Base-by-base conservation (phyloP, 1,140 invertebrate species). In the Leptopilina boulardi region DNA sequence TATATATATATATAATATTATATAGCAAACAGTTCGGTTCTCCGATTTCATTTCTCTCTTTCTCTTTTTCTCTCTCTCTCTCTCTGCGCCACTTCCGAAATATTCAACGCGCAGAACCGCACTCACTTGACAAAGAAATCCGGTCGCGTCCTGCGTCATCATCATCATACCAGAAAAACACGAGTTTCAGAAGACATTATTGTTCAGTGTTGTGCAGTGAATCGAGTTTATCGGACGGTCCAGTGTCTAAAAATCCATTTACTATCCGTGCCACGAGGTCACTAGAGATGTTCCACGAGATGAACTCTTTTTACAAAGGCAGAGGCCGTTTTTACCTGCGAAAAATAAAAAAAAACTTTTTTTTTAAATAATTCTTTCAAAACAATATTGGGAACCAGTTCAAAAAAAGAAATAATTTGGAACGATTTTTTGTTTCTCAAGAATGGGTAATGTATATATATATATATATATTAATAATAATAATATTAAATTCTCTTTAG, bases 41-140 rank as follows among this genome's bases (percentile, higher is more conserved):
- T 66, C 34, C 59, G 34, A 19, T 42, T 74, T 30, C 34, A 51
- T 70, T 56, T 74, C 73, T n/a, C n/a, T n/a, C n/a, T n/a, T n/a
- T n/a, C n/a, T 38, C 34, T 38, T 9, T 38, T 9, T 30, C 26
- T 30, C 26, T 30, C 26, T 3, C 5, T 30, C 26, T 30, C 26
- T 38, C 34, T 66, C 74, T 70, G 23, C 74, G 51, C 34, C 51
- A 47, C 74, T 59, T 75, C 74, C 47, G 21, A 56, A 70, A 66
- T 38, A 66, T 66, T 66, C 10, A 66, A 66, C 59, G 59, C 59
- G 59, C 26, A 30, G 23, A 66, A 30, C 26, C 59, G 23, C 26
- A 66, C 59, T 30, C 13, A 15, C 59, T 15, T 30, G 23, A 66
- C 59, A 66, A 66, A 66, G 59, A 30, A 66, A 66, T 30, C 59